phyloP scores from a whole-genome alignment of 2,797 vertebrate species.

The Liparis tanakae region DNA sequence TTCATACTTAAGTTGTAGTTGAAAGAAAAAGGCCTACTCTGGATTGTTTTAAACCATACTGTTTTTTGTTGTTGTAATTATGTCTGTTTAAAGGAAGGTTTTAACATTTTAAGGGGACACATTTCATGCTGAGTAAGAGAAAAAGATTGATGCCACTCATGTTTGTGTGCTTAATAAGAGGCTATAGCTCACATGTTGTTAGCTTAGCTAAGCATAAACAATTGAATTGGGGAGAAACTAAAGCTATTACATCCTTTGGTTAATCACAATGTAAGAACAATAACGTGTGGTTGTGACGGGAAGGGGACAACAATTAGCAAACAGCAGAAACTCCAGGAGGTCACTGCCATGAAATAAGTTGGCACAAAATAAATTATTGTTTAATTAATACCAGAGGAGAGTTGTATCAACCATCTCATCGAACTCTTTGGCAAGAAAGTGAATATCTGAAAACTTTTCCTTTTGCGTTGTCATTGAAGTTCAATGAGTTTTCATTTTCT shows the following conservation, averaged over 20 bases:
- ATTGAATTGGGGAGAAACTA: not conserved
- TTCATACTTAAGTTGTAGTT: slow-evolving; percentile 39
- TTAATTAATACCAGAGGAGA: not conserved
- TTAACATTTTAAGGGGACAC: not conserved
- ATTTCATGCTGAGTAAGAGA: slow-evolving; percentile 7
- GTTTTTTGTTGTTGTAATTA: slow-evolving; percentile 32
- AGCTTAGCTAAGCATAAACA: slow-evolving; percentile 10
- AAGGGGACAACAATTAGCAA: not conserved
- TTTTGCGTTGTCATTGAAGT: slow-evolving; percentile 7
- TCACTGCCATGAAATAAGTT: not conserved
- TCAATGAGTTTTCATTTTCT: slow-evolving; percentile 14
- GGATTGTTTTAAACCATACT: slow-evolving; percentile 41
- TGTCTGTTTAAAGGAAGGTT: slow-evolving; percentile 33
- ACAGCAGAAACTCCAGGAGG: slow-evolving; percentile 1
- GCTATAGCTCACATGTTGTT: not conserved
- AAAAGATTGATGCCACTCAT: slow-evolving; percentile 6
- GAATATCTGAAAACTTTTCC: not conserved
- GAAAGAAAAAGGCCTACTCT: slow-evolving; percentile 43
- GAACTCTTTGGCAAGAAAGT: not conserved
- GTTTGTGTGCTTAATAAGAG: not conserved
- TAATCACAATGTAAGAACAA: not conserved
- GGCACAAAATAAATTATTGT: not conserved
- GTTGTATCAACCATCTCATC: not conserved
- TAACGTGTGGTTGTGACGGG: not conserved
- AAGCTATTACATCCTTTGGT: not conserved